Conservation (phyloP, 2,113 vertebrate species). For the Hemiprocne comata region DNA sequence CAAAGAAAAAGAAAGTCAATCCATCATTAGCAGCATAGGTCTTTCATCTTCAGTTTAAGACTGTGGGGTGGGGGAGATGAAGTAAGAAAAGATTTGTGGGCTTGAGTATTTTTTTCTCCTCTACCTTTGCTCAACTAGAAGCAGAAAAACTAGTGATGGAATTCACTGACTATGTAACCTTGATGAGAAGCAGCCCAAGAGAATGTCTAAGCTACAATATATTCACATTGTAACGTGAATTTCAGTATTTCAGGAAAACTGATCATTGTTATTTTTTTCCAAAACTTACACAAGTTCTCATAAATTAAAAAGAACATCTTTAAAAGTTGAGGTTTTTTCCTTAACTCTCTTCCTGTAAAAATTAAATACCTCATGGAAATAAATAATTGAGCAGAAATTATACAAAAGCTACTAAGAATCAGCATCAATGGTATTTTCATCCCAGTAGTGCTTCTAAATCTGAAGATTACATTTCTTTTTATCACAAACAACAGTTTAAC, state of each 20-base stretch:
- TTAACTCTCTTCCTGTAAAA: not conserved
- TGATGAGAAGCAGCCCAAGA: not conserved
- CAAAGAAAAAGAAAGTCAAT: not conserved
- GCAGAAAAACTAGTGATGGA: not conserved
- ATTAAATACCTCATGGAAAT: not conserved
- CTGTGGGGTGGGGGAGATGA: rapidly evolving
- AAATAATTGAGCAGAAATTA: not conserved
- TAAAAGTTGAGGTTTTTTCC: not conserved
- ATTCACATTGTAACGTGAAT: not conserved
- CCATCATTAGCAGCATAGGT: not conserved
- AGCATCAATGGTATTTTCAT: not conserved
- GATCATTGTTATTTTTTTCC: not conserved
- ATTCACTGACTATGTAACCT: not conserved
- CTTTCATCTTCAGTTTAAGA: not conserved
- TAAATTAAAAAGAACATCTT: not conserved
- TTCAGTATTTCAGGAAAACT: not conserved
- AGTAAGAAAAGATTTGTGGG: not conserved
- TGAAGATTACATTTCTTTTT: not conserved
- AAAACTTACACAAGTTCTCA: not conserved
- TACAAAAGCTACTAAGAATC: not conserved
- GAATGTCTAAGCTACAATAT: not conserved
- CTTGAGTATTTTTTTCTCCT: not conserved
- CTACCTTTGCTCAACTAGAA: not conserved
- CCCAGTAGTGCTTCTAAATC: not conserved
- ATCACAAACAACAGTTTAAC: not conserved